Conservation (phyloP, 2,797 vertebrate genomes). For the Psittacula echo region DNA sequence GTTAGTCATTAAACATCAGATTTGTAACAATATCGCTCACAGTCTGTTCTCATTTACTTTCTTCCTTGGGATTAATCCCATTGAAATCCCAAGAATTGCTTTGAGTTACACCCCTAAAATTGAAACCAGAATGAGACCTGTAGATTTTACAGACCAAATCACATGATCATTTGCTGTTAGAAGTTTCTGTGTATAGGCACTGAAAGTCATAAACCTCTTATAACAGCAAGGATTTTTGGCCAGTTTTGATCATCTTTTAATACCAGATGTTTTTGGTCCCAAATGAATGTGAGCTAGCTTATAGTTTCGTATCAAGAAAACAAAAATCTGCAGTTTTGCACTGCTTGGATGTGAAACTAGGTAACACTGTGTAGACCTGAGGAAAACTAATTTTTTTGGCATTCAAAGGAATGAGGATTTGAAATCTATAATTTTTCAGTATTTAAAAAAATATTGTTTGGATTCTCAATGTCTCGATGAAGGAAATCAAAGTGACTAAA, state of each 20-base stretch:
- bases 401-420: neutral
- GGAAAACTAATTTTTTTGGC: neutral
- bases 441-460: neutral
- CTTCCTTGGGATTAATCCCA: neutral
- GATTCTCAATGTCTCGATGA: neutral
- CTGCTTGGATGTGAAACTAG: neutral
- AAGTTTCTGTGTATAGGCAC: neutral
- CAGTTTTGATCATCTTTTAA: neutral
- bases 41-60: constrained; percentile 9
- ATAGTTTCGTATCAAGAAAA: neutral
- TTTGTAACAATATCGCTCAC: neutral
- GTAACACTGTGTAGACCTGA: neutral
- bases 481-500: neutral
- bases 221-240: neutral
- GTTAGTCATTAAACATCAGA: neutral
- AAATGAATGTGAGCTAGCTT: neutral
- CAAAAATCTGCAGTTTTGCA: neutral
- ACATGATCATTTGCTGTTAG: neutral
- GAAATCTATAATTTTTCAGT: neutral
- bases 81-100: neutral
- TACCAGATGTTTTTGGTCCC: neutral
- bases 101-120: constrained; percentile 1
- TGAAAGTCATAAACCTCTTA: neutral
- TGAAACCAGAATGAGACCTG: constrained; percentile 15
- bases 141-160: neutral